A percentile compares a stretch with the other conserved stretches of the same genome.
phyloP scores from a whole-genome alignment of 2,888 invertebrate genomes.

The Hypercompe scribonia region DNA sequence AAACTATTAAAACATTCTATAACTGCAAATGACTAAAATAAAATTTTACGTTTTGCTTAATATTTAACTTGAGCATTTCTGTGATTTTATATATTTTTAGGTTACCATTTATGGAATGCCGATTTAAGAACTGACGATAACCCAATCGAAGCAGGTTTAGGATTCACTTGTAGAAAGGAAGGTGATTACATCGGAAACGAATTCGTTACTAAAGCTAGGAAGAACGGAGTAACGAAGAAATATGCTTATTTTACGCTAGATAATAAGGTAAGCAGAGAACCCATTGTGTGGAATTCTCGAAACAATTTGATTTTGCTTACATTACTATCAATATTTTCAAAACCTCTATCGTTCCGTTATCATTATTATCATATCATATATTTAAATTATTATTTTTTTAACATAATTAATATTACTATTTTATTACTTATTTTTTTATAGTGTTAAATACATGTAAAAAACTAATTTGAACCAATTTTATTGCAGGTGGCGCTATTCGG shows the following conservation, averaged over 20 bases:
- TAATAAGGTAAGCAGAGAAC: slow-evolving; percentile 78
- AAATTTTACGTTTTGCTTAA: not conserved
- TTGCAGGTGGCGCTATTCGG: slow-evolving; percentile 92
- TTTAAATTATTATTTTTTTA: too few species aligned
- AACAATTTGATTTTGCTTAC: not conserved
- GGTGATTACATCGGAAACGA: slow-evolving; percentile 93
- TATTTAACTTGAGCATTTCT: not conserved
- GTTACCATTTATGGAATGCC: slow-evolving; percentile 94
- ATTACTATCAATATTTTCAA: not conserved
- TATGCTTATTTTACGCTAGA: slow-evolving; percentile 91
- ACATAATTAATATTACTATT: too few species aligned
- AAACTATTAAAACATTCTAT: too few species aligned
- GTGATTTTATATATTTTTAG: slow-evolving; percentile 67
- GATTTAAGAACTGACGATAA: slow-evolving; percentile 94
- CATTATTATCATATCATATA: not conserved
- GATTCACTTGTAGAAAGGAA: slow-evolving; percentile 91
- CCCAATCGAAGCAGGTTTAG: slow-evolving; percentile 94
- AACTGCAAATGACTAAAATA: too few species aligned
- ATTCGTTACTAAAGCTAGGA: slow-evolving; percentile 88
- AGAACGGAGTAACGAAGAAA: slow-evolving; percentile 90
- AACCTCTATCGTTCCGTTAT: not conserved
- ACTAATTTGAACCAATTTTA: not conserved
- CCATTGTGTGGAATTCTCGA: not conserved
- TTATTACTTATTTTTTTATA: too few species aligned
- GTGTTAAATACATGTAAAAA: not conserved